A percentile compares a stretch with the other conserved stretches of the same genome.
Conservation (phyloP, 2,797 vertebrate genomes). For the Sebastes diaconus region DNA sequence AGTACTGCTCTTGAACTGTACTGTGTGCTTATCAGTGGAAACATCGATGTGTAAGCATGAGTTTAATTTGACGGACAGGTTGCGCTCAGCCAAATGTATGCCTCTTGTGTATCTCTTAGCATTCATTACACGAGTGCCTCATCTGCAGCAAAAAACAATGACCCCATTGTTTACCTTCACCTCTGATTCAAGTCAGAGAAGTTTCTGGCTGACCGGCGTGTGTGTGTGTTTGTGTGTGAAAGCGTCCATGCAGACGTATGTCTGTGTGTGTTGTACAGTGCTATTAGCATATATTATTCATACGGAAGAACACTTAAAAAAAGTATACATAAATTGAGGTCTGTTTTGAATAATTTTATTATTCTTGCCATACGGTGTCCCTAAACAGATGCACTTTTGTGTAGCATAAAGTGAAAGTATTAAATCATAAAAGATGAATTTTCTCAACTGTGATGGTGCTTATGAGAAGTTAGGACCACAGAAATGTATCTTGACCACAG, state of each 20-base stretch:
- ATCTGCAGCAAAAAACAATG: conserved; percentile 48
- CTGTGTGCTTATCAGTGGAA: neutral
- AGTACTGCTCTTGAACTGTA: neutral
- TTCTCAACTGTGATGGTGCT: neutral
- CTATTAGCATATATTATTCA: conserved; percentile 29
- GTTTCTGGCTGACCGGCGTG: conserved; percentile 16
- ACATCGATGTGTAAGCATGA: conserved; percentile 8
- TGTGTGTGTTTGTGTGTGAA: neutral
- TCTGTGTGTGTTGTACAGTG: neutral
- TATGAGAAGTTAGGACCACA: neutral
- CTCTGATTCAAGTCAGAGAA: conserved; percentile 18
- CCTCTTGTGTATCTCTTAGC: conserved; percentile 26
- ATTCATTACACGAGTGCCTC: conserved; percentile 41
- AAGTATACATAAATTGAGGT: neutral
- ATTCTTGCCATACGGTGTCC: conserved; percentile 19
- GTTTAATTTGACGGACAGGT: conserved; percentile 28
- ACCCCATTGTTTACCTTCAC: conserved; percentile 56
- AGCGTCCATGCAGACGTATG: neutral
- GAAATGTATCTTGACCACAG: conserved; percentile 22
- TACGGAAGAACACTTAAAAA: conserved; percentile 5
- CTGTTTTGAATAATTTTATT: conserved; percentile 30
- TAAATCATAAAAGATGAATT: conserved; percentile 2
- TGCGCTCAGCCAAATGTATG: conserved; percentile 3
- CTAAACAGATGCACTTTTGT: neutral
- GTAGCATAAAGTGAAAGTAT: neutral